Conservation (phyloP, 2,113 vertebrate genomes). For the Callorhinus ursinus region DNA sequence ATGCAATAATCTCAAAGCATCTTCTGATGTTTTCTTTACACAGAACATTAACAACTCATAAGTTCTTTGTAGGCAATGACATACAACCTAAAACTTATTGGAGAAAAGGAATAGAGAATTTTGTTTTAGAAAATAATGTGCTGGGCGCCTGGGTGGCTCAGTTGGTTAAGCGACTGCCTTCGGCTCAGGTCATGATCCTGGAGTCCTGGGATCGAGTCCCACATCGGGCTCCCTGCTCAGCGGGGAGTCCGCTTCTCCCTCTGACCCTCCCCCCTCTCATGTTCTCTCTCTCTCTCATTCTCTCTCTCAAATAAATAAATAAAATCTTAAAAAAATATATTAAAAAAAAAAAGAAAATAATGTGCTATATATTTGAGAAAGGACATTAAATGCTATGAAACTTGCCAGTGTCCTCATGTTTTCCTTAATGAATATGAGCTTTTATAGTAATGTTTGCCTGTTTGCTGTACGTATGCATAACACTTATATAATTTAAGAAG, state of each 20-base stretch:
- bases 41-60: background rate
- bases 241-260: no score
- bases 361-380: background rate
- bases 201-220: no score
- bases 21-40: slow-evolving; percentile 18
- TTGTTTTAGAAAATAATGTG: background rate
- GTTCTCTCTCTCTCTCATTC: no score
- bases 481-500: background rate
- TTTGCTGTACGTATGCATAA: background rate
- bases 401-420: background rate
- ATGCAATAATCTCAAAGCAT: slow-evolving; percentile 30
- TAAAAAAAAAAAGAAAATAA: no score
- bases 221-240: no score
- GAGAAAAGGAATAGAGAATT: background rate
- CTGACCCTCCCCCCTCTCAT: no score
- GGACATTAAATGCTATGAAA: background rate
- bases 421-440: slow-evolving; percentile 26
- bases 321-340: no score
- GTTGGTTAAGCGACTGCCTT: no score
- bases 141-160: no score
- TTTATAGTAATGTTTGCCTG: slow-evolving; percentile 23
- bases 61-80: background rate
- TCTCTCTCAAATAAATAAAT: no score
- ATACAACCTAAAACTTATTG: background rate
- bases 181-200: no score